Conservation (phyloP, 2,888 invertebrate genomes). For the Calliphora vomitoria region DNA sequence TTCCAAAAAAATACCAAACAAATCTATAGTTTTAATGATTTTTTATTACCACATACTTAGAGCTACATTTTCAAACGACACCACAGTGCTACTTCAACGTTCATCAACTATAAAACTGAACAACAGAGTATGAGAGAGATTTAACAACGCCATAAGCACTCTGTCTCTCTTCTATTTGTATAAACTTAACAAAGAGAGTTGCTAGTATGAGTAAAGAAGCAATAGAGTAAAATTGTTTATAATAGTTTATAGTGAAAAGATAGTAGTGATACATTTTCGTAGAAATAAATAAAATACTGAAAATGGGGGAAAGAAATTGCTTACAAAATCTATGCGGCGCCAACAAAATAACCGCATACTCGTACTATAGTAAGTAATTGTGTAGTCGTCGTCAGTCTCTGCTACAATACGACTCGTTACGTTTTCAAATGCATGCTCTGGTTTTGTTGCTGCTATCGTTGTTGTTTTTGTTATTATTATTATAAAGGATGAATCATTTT, state of each 20-base stretch:
- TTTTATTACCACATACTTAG: neutral
- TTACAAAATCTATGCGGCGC: constrained; percentile 78
- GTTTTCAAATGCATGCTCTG: constrained; percentile 55
- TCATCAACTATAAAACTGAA: neutral
- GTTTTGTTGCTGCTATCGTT: neutral
- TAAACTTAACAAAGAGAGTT: constrained; percentile 3
- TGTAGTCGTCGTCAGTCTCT: constrained; percentile 12
- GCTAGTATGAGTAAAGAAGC: constrained; percentile 11
- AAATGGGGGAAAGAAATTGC: constrained; percentile 45
- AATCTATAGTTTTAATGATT: no score
- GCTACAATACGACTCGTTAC: constrained; percentile 6
- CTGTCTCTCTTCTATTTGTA: neutral
- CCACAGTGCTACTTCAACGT: constrained; percentile 2
- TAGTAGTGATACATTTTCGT: constrained; percentile 46
- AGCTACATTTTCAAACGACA: neutral
- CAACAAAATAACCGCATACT: constrained; percentile 76
- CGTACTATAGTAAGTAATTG: constrained; percentile 22
- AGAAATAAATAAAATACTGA: constrained; percentile 15
- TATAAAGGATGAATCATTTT: constrained; percentile 65
- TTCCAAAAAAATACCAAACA: no score
- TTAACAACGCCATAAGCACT: neutral
- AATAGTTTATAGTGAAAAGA: constrained; percentile 21
- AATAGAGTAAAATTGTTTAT: constrained; percentile 12
- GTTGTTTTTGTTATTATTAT: constrained; percentile 34
- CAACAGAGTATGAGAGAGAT: constrained; percentile 16